Evolutionary conservation across 1,140 invertebrate species (phyloP), one percentile per base, ranked within the genome.

Genomic region (Nasonia vitripennis): DNA sequence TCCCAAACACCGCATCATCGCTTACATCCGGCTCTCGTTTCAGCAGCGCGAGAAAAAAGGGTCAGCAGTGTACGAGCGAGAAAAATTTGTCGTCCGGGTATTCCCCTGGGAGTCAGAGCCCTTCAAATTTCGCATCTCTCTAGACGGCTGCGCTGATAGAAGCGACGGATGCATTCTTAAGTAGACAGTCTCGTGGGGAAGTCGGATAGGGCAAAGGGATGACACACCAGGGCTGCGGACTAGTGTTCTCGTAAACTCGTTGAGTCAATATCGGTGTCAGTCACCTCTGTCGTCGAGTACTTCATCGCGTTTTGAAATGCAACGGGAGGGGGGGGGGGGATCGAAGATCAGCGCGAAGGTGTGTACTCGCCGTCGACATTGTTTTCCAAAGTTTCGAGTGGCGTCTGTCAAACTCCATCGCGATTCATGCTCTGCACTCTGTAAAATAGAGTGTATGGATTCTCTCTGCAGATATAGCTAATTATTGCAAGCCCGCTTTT

Each of bases 101-200:
- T 34, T 31, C 68, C 41, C 37, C 14, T 2, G 10, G 17, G 48
- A 68, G 37, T n/a, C 45, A 12, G 20, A 17, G 41, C 81, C n/a
- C 31, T 17, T 82, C 71, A 75, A 14, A 74, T 82, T 82, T 75
- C 37, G 41, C 12, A 20, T 14, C 10, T 7, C 23, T 31, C 27
- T 73, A 27, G 23, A 71, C 68, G 10, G 70, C 45, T 55, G 2
- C 48, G 5, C 23, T 74, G 70, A 81, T 81, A 17, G 45, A 81
- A n/a, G 7, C 20, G 70, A 5, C 12, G 45, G 4, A 83, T 83
- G 81, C 55, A 83, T 83, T 83, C 77, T 83, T 83, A 83, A 81
- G 80, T 37, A 81, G 34, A n/a, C 12, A n/a, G 20, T 74, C 70
- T 74, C 70, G 17, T 17, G 80, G 68, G 37, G 34, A 37, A 34